Base-by-base conservation (phyloP, 1,140 invertebrate species). In the Trissolcus basalis region DNA sequence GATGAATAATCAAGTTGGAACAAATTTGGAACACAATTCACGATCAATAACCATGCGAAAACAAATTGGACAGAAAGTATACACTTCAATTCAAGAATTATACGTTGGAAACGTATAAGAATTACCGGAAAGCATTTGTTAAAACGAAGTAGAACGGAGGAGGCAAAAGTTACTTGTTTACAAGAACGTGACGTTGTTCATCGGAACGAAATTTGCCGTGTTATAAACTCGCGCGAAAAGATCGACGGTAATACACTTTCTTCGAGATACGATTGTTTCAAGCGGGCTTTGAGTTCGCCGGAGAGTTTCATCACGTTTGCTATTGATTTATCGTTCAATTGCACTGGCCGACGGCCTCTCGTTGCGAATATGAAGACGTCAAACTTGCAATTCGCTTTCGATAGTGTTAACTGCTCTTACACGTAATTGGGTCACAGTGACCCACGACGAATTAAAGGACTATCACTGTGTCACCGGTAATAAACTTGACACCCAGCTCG, bases 261-360 rank as follows among this genome's bases (percentile, higher is more conserved):
- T 59, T 60, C 50, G 54, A 51, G 44, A 47, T 12, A 53, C 69
- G 51, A 63, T 71, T 71, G 68, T 71, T 63, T 61, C 51, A n/a
- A 49, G 11, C 50, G 51, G 36, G 39, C 47, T 61, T 55, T 27
- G 50, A 49, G 44, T 43, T 16, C 19, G 41, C 39, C 8, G 39
- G 36, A 1, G 19, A 63, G 32, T 59, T 72, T 71, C 39, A 58
- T 63, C 68, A 64, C 68, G 59, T 53, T 64, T 59, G 15, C 35
- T 47, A 64, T 72, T 54, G 69, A 72, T 72, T 72, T 58, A 64
- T 64, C 19, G 48, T 19, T 14, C 55, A 58, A 63, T 63, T 47
- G 59, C 51, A 12, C 45, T 51, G 44, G 1, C 12, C 48, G 47
- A 33, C 4, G 33, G 36, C 54, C 54, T 70, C 44, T 47, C 53